phyloP scores from a whole-genome alignment of 2,797 vertebrate genomes.

The Australoheros facetus region DNA sequence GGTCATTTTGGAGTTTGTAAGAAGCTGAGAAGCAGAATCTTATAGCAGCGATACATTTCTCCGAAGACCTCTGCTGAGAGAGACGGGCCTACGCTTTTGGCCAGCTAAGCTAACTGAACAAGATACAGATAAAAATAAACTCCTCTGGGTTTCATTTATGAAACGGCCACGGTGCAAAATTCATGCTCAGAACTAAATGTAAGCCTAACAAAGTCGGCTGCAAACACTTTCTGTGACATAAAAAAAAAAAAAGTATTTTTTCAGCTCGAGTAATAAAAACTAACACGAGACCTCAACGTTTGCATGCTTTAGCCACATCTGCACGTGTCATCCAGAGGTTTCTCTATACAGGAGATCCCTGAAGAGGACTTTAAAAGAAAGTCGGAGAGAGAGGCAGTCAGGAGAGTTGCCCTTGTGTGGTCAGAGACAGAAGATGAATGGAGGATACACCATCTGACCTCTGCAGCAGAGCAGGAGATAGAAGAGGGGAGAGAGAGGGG shows the following conservation, averaged over 20 bases:
- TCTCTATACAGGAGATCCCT: constrained; percentile 4
- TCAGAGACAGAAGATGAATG: constrained; percentile 20
- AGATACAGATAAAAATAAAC: constrained; percentile 17
- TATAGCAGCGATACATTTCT: neutral
- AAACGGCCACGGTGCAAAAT: neutral
- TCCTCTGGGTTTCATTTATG: constrained; percentile 21
- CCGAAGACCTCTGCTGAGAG: neutral
- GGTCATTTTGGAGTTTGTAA: neutral
- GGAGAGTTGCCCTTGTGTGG: constrained; percentile 10
- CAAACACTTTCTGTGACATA: neutral
- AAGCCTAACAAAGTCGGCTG: neutral
- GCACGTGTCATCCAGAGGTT: neutral
- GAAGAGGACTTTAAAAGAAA: constrained; percentile 7
- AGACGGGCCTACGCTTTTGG: constrained; percentile 4
- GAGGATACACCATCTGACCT: constrained; percentile 17
- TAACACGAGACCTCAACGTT: neutral
- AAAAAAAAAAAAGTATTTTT: neutral
- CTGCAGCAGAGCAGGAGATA: neutral
- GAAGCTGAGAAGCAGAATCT: neutral
- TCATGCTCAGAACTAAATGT: neutral
- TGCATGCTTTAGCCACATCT: neutral
- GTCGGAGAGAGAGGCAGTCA: neutral
- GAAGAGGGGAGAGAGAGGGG: neutral
- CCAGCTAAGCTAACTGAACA: neutral
- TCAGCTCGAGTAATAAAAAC: neutral